Conservation (phyloP, 1,140 invertebrate species). For the Hypothenemus hampei region DNA sequence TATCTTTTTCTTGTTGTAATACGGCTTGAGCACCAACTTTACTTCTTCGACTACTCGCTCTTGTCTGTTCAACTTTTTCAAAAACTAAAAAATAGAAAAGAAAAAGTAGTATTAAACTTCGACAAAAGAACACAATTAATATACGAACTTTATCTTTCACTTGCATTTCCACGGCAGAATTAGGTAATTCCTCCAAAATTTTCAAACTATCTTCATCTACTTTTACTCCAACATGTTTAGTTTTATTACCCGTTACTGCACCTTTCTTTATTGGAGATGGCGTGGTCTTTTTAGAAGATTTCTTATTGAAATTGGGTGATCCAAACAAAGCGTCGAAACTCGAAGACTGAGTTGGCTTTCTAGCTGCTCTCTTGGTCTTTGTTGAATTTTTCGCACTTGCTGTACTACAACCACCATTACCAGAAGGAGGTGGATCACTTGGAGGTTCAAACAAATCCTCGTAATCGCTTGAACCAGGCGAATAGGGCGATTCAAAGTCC, state of each 20-base stretch:
- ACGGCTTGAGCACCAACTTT: slow-evolving; percentile 91
- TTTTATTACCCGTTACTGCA: slow-evolving; percentile 29
- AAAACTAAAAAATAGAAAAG: slow-evolving; percentile 63
- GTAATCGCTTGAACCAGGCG: slow-evolving; percentile 75
- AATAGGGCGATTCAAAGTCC: slow-evolving; percentile 78
- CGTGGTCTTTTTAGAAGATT: slow-evolving; percentile 15
- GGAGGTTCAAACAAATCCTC: slow-evolving; percentile 82
- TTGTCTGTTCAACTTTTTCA: slow-evolving; percentile 94
- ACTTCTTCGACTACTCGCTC: slow-evolving; percentile 98
- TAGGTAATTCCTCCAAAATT: slow-evolving; percentile 82
- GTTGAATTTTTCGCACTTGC: slow-evolving; percentile 30
- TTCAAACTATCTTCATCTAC: slow-evolving; percentile 73
- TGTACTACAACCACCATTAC: too few relatives aligned
- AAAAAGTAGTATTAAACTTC: neutral
- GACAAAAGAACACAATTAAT: too few relatives aligned
- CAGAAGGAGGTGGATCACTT: slow-evolving; percentile 54
- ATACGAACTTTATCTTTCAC: slow-evolving; percentile 86
- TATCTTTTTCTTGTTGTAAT: slow-evolving; percentile 91
- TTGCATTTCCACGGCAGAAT: slow-evolving; percentile 91
- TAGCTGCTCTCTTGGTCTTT: slow-evolving; percentile 26
- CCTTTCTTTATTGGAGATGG: too few relatives aligned
- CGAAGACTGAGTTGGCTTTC: neutral
- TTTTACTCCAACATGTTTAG: slow-evolving; percentile 61
- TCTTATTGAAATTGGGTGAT: slow-evolving; percentile 34
- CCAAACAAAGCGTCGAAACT: slow-evolving; percentile 11